These are phyloP conservation scores for Australoheros facetus DNA, from an alignment of 2,797 vertebrate species.

Conservation along the genomic window DNA sequence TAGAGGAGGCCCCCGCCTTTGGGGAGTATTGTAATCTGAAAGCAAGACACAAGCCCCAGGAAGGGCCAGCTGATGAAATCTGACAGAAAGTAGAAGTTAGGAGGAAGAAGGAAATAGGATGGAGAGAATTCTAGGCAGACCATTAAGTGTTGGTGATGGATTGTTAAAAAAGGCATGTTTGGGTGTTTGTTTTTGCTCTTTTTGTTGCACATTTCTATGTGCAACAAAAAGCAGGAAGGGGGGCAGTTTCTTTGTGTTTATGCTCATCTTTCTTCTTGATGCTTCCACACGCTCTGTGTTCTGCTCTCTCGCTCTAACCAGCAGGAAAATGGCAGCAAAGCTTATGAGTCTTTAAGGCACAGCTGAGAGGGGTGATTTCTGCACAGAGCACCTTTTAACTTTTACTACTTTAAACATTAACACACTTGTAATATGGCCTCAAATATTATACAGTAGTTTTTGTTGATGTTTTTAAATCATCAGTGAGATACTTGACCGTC, in stretches of 20 bases:
- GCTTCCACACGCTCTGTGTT: background rate
- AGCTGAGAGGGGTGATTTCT: background rate
- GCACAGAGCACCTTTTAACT: background rate
- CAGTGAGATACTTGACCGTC: background rate
- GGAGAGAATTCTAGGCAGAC: background rate
- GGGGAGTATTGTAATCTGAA: conserved; percentile 67
- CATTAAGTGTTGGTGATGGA: conserved; percentile 28
- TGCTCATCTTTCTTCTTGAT: background rate
- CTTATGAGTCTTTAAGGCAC: background rate
- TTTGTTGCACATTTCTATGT: conserved; percentile 12
- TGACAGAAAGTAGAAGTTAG: conserved; percentile 56
- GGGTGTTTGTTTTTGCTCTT: background rate
- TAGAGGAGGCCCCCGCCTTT: conserved; percentile 32
- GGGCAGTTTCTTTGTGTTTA: conserved; percentile 6
- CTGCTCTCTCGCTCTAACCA: background rate
- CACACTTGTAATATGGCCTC: background rate
- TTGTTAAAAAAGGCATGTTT: conserved; percentile 33
- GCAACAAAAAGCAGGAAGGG: background rate
- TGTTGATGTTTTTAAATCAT: background rate
- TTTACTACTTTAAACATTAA: fast-evolving
- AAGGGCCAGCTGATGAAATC: conserved; percentile 66
- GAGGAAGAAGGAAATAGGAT: background rate
- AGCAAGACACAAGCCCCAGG: conserved; percentile 52
- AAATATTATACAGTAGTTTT: background rate
- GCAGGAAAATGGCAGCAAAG: background rate